Conservation (phyloP, 2,888 invertebrate species). For the Lydus trimaculatus region DNA sequence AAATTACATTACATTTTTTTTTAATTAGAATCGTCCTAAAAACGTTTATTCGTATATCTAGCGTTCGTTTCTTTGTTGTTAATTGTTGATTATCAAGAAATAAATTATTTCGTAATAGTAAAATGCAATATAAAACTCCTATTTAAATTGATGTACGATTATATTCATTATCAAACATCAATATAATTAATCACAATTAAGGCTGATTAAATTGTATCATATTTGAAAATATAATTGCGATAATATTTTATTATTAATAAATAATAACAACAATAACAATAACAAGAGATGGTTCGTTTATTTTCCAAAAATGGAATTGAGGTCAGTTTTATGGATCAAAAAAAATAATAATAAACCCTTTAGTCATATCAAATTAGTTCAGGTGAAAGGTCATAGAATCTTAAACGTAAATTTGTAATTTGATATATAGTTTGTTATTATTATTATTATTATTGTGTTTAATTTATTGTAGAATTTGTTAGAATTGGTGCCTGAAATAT, state of each 20-base stretch:
- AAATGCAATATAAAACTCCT: slow-evolving; percentile 16
- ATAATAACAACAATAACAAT: slow-evolving; percentile 5
- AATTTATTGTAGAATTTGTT: slow-evolving; percentile 25
- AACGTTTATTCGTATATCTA: neutral
- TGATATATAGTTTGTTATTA: slow-evolving; percentile 20
- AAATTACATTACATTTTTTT: too few species aligned
- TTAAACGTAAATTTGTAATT: slow-evolving; percentile 28
- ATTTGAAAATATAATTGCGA: slow-evolving; percentile 29
- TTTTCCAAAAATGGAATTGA: slow-evolving; percentile 38
- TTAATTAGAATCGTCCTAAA: neutral
- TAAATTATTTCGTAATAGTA: neutral
- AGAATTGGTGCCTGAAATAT: slow-evolving; percentile 19
- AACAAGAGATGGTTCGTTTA: slow-evolving; percentile 31
- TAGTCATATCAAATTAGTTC: slow-evolving; percentile 48
- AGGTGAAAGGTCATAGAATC: slow-evolving; percentile 39
- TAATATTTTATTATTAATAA: slow-evolving; percentile 24
- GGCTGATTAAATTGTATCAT: slow-evolving; percentile 39
- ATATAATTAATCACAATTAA: slow-evolving; percentile 33
- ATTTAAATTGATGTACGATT: slow-evolving; percentile 15
- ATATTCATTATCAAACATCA: neutral
- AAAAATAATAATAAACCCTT: slow-evolving; percentile 25
- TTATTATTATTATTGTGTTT: slow-evolving; percentile 21
- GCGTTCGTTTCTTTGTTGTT: slow-evolving; percentile 26
- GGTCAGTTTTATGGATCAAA: slow-evolving; percentile 9
- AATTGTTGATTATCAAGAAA: slow-evolving; percentile 26